A percentile compares a stretch with the other conserved stretches of the same genome.
phyloP scores from a whole-genome alignment of 2,888 invertebrate genomes.

The Synergus japonicus region DNA sequence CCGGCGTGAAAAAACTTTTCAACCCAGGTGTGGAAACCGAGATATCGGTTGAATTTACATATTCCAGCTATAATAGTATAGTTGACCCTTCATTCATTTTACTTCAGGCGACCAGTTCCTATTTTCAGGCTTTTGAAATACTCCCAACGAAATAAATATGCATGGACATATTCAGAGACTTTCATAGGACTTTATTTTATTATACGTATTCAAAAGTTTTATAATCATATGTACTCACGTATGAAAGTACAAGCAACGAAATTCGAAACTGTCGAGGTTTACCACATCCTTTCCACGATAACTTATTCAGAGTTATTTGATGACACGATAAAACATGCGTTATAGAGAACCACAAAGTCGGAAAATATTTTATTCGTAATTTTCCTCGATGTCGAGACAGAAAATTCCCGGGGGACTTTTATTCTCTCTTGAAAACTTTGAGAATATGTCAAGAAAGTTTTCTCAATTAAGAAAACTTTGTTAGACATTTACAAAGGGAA shows the following conservation, averaged over 20 bases:
- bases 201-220: not conserved
- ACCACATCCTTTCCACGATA: conserved; percentile 64
- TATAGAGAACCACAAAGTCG: conserved; percentile 18
- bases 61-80: not conserved
- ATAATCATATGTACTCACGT: not conserved
- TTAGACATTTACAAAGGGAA: too few relatives aligned
- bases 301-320: conserved; percentile 59
- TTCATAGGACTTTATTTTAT: not conserved
- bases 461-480: too few relatives aligned
- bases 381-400: not conserved
- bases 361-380: conserved; percentile 28
- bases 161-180: not conserved
- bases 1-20: not conserved
- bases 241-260: conserved; percentile 54
- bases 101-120: too few relatives aligned
- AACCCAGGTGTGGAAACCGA: not conserved
- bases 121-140: not conserved
- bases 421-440: too few relatives aligned
- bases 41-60: not conserved
- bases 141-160: not conserved
- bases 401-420: too few relatives aligned
- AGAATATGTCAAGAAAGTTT: too few relatives aligned
- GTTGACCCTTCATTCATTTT: not conserved
- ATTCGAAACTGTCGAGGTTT: conserved; percentile 65
- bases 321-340: conserved; percentile 57